Base-by-base conservation (phyloP, 2,888 invertebrate species). In the Thecocarcelia acutangulata region DNA sequence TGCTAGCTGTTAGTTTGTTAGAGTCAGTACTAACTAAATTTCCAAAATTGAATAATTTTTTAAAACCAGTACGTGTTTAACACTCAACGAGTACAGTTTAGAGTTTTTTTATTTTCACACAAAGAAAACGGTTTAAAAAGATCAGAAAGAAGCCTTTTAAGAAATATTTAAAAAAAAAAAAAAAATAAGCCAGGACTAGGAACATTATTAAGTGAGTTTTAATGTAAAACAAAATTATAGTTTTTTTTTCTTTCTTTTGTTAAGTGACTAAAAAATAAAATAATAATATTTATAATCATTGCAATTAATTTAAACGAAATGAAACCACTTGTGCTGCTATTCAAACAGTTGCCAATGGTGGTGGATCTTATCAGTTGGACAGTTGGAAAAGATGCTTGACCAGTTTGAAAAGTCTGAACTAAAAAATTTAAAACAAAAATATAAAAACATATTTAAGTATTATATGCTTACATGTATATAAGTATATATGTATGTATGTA, bases 51-150 rank as follows among this genome's bases (percentile, higher is more conserved):
- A 37, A 75, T 85, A 87, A 85, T 80, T 86, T 86, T 80, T 70
- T 64, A 44, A 85, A 86, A 81, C 87, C 88, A 88, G 88, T 88
- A 85, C 84, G 85, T 85, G 85, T 87, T 87, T 84, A 86, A 85
- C 88, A 85, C 85, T 88, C 87, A 85, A 73, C 64, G 86, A 77
- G 88, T 85, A 80, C 85, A 85, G 87, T 83, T 76, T 37, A 21
- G 52, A 24, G 40, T 28, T 73, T 28, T 19, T 64, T 28, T 21
- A 42, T 63, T 52, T 24, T 4, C 52, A 61, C 28, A 44, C 12
- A 8, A 56, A 54, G 9, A 46, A 5, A 15, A 52, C 52, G 19
- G n/a, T 2, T 44, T 6, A 46, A 15, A 28, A 6, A 9, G 3
- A 13, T 24, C 2, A 19, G 50, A 48, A 11, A 50, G 19, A 56